Base-by-base conservation (phyloP, 2,888 invertebrate genomes). In the Drepanosiphum platanoidis region DNA sequence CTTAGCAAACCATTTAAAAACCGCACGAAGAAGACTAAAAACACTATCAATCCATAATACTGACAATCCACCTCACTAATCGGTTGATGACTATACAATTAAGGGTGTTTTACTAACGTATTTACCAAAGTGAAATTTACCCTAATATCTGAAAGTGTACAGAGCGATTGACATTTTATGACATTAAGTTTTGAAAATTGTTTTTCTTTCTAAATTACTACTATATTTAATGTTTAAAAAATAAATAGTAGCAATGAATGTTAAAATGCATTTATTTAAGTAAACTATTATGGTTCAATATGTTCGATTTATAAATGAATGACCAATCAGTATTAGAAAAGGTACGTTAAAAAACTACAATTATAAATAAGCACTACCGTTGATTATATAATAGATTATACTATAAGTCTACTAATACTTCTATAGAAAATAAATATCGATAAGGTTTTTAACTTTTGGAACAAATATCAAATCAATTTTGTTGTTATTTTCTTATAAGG, bases 401-500 rank as follows among this genome's bases (percentile, higher is more conserved):
- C 11, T 42, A 9, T 42, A 7, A 9, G 42, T 42, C 11, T 11
- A 42, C 11, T 42, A 42, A 7, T 11, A 9, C 42, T 42, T 5
- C 8, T 42, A 11, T 42, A 42, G 46, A 46, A 18, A 46, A 46
- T 46, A 46, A 46, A 46, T 46, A 13, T 13, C 3, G 3, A 11
- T 9, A 42, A 42, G n/a, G 27, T 71, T 71, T 71, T 36, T 18
- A 75, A 22, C n/a, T 58, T 7, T 18, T n/a, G 18, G 36, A 77
- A 18, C 36, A 61, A 27, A 58, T 36, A 27, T 77, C 30, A 64
- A 61, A 77, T 61, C 30, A 77, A 27, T 39, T 36, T 15, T 61
- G 11, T 52, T 74, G 46, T 75, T 11, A 15, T 34, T 75, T 58
- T 75, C n/a, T 75, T 27, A 64, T 39, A 61, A 78, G 39, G 18